Percentiles rank a stretch among this genome's conserved stretches.
These are phyloP conservation scores for Pomacea maculata DNA, from an alignment of 1,140 invertebrate genomes.

Conservation along the genomic window DNA sequence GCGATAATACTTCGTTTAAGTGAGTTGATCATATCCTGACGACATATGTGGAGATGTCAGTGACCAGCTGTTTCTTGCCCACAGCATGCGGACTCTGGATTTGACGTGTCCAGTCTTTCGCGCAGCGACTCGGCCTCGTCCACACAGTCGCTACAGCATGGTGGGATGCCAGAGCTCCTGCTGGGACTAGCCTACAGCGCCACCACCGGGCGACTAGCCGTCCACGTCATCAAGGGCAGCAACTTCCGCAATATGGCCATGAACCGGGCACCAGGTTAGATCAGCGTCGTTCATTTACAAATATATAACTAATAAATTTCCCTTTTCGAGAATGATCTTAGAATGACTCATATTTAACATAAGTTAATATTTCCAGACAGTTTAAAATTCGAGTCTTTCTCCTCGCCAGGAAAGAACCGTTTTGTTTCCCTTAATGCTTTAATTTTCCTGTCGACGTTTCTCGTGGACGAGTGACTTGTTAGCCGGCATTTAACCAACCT, in stretches of 20 bases:
- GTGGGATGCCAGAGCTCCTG: slow-evolving; percentile 87
- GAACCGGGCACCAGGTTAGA: slow-evolving; percentile 61
- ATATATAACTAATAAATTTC: no score
- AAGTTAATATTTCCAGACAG: no score
- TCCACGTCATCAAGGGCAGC: slow-evolving; percentile 94
- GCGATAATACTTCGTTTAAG: not conserved
- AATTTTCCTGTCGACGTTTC: no score
- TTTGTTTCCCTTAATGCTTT: no score
- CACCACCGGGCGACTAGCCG: slow-evolving; percentile 88
- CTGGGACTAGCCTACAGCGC: slow-evolving; percentile 91
- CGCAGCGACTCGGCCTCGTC: slow-evolving; percentile 92
- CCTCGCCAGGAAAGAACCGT: no score
- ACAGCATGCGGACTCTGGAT: slow-evolving; percentile 65
- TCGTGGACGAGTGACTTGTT: no score
- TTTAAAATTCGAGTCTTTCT: no score
- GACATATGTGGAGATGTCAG: not conserved
- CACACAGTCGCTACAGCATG: slow-evolving; percentile 89
- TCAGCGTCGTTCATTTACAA: not conserved
- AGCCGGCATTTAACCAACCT: no score
- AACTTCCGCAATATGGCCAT: slow-evolving; percentile 80
- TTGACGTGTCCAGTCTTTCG: slow-evolving; percentile 77
- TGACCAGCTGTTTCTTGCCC: not conserved
- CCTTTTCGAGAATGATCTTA: no score
- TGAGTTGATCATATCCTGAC: not conserved
- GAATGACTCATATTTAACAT: no score